Conservation (phyloP, 2,888 invertebrate species). For the Netelia fuscicornis region DNA sequence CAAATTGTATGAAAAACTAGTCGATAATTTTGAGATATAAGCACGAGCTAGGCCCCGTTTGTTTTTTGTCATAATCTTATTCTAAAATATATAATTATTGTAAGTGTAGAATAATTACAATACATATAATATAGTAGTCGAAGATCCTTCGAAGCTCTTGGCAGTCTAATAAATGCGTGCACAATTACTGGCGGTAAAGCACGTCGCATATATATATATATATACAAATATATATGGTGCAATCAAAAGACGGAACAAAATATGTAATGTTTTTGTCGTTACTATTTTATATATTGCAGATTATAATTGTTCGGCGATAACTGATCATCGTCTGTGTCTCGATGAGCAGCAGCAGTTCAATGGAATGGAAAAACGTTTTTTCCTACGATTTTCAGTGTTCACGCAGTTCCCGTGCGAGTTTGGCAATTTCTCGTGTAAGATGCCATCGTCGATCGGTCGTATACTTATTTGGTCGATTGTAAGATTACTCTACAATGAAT, state of each 20-base stretch:
- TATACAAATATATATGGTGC: too few relatives aligned
- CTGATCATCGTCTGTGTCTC: slow-evolving; percentile 73
- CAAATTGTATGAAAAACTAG: neutral
- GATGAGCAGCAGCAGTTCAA: slow-evolving; percentile 80
- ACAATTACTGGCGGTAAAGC: slow-evolving; percentile 26
- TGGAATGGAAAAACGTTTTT: slow-evolving; percentile 77
- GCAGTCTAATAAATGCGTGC: slow-evolving; percentile 42
- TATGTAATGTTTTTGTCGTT: slow-evolving; percentile 22
- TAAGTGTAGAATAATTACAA: slow-evolving; percentile 33
- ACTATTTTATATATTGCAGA: slow-evolving; percentile 6
- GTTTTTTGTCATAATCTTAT: slow-evolving; percentile 9
- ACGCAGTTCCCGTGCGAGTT: slow-evolving; percentile 74
- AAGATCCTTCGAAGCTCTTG: slow-evolving; percentile 51
- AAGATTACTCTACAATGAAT: slow-evolving; percentile 83
- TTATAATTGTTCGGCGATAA: slow-evolving; percentile 33
- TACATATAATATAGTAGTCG: slow-evolving; percentile 41
- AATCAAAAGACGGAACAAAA: slow-evolving; percentile 4
- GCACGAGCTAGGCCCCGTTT: neutral
- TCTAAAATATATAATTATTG: slow-evolving; percentile 46
- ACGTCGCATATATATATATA: neutral
- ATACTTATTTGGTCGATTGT: slow-evolving; percentile 81
- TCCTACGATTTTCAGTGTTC: slow-evolving; percentile 77
- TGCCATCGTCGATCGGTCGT: slow-evolving; percentile 79
- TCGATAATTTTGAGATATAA: slow-evolving; percentile 4
- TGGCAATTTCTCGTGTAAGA: slow-evolving; percentile 75